phyloP scores from a whole-genome alignment of 2,113 vertebrate genomes.

The Poicephalus gulielmi region DNA sequence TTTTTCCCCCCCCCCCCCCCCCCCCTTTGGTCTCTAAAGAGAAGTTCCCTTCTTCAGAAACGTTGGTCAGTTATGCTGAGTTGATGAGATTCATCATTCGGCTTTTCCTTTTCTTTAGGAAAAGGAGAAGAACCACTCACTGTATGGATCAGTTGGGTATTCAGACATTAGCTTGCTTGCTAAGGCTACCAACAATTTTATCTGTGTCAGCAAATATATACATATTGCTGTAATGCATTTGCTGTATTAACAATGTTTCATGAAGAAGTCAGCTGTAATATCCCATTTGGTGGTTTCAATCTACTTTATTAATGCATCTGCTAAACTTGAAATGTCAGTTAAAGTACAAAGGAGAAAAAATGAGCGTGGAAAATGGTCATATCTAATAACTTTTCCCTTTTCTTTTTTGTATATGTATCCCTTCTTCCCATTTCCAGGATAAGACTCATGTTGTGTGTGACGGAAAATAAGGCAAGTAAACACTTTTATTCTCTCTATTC shows the following conservation, averaged over 20 bases:
- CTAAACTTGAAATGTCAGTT: background rate
- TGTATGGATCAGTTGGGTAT: background rate
- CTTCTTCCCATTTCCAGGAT: background rate
- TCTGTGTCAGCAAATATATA: background rate
- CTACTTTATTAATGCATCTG: background rate
- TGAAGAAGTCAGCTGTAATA: background rate
- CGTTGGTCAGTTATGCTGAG: background rate
- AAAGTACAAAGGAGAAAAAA: background rate
- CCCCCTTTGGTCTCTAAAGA: background rate
- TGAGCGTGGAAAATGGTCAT: background rate
- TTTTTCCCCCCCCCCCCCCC: accelerated
- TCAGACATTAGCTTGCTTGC: background rate
- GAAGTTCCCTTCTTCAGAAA: background rate
- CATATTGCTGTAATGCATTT: background rate
- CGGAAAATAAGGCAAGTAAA: background rate
- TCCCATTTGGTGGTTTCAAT: background rate
- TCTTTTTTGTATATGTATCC: background rate
- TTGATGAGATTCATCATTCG: background rate
- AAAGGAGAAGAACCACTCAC: background rate
- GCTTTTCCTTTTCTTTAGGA: background rate
- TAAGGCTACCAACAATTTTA: background rate
- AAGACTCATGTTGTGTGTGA: background rate
- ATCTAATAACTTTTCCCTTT: background rate
- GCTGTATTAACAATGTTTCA: background rate
- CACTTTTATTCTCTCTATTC: background rate